These are phyloP conservation scores for Phalacrocorax carbo DNA, from an alignment of 2,113 vertebrate genomes.

Conservation along the genomic window DNA sequence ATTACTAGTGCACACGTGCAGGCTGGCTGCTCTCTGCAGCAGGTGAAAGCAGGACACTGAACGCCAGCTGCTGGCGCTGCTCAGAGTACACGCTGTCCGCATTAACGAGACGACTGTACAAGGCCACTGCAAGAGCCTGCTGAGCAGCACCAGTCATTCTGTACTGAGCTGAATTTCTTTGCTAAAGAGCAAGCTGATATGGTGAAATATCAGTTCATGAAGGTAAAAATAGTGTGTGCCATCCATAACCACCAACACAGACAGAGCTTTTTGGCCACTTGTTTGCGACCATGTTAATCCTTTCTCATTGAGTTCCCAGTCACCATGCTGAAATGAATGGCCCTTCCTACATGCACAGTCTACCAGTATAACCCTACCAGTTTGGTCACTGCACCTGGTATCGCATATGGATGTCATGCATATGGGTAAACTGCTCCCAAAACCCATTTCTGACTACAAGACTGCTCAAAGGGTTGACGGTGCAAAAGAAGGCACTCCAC, in stretches of 20 bases:
- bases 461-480: neutral
- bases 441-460: neutral
- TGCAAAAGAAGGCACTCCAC: neutral
- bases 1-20: neutral
- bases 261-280: accelerated
- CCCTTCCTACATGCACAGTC: neutral
- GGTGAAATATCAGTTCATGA: neutral
- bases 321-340: accelerated
- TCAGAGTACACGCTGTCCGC: accelerated
- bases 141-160: accelerated
- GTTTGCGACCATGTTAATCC: accelerated
- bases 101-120: accelerated
- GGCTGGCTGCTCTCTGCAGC: neutral
- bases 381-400: neutral
- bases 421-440: neutral
- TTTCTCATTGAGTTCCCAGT: neutral
- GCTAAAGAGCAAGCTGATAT: neutral
- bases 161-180: neutral
- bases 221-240: accelerated
- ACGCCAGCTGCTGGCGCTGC: accelerated
- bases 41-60: accelerated
- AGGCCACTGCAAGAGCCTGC: neutral
- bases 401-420: too few relatives aligned
- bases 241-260: neutral
- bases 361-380: too few relatives aligned